Evolutionary conservation across 2,888 invertebrate species (phyloP).

Genomic region (Nysson spinosus): DNA sequence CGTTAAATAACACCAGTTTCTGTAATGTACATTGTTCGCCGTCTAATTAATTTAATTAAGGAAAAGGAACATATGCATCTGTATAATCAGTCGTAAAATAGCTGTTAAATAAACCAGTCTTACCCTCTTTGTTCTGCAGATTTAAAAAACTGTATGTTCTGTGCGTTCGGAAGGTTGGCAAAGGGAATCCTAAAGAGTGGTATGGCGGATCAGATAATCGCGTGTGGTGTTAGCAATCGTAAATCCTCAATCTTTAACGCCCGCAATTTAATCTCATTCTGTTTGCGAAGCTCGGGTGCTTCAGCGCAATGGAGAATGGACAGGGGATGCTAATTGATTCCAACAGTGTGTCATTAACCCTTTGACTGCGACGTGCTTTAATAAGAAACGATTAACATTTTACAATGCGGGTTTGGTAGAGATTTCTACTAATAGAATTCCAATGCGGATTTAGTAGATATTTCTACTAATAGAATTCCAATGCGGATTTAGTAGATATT

Average conservation of each 20-base stretch:
- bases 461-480: too few species aligned
- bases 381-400: too few species aligned
- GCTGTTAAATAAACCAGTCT: slow-evolving; percentile 14
- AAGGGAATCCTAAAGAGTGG: slow-evolving; percentile 26
- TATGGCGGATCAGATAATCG: slow-evolving; percentile 11
- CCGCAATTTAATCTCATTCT: slow-evolving; percentile 38
- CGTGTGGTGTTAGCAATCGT: slow-evolving; percentile 11
- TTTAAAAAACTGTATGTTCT: too few species aligned
- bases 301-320: slow-evolving; percentile 1
- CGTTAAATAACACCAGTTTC: too few species aligned
- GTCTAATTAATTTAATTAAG: too few species aligned
- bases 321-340: slow-evolving; percentile 35
- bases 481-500: too few species aligned
- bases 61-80: too few species aligned
- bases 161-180: slow-evolving; percentile 11
- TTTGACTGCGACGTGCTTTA: too few species aligned
- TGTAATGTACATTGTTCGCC: too few species aligned
- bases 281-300: slow-evolving; percentile 13
- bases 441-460: too few species aligned
- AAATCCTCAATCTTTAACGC: slow-evolving; percentile 29
- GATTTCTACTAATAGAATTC: too few species aligned
- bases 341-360: slow-evolving; percentile 12
- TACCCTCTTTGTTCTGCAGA: slow-evolving; percentile 24
- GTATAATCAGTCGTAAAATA: not conserved
- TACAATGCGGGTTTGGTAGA: too few species aligned